Evolutionary conservation across 2,797 vertebrate species (phyloP).

Genomic region (Periophthalmus magnuspinnatus): DNA sequence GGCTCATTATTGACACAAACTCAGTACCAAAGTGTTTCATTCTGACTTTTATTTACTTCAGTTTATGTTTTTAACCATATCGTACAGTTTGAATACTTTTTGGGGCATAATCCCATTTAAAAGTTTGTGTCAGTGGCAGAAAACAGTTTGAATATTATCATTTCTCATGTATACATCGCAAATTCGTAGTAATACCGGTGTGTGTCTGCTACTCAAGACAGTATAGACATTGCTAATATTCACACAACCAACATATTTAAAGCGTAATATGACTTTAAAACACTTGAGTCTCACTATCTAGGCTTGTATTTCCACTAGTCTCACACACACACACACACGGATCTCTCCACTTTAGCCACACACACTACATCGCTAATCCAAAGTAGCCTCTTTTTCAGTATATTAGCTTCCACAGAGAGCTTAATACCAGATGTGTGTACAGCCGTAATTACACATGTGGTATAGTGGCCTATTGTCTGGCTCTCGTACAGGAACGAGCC

Average conservation of each 20-base stretch:
- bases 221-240: too few relatives aligned
- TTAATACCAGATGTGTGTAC: conserved; percentile 82
- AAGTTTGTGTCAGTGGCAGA: too few relatives aligned
- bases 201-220: background rate
- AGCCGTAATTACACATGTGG: conserved; percentile 78
- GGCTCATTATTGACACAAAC: too few relatives aligned
- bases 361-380: conserved; percentile 60
- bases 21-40: too few relatives aligned
- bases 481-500: conserved; percentile 74
- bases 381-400: conserved; percentile 55
- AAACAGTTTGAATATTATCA: too few relatives aligned
- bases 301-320: background rate
- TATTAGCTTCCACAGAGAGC: conserved; percentile 72
- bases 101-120: too few relatives aligned
- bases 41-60: too few relatives aligned
- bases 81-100: too few relatives aligned
- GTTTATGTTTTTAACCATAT: too few relatives aligned
- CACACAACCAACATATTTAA: background rate
- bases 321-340: conserved; percentile 1
- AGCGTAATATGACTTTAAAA: background rate
- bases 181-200: too few relatives aligned
- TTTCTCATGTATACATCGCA: too few relatives aligned
- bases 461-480: conserved; percentile 82
- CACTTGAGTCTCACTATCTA: background rate
- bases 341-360: conserved; percentile 47